Percentiles rank a stretch among this genome's conserved stretches.
Conservation (phyloP, 2,888 invertebrate genomes). For the Brachypalpus laphriformis region DNA sequence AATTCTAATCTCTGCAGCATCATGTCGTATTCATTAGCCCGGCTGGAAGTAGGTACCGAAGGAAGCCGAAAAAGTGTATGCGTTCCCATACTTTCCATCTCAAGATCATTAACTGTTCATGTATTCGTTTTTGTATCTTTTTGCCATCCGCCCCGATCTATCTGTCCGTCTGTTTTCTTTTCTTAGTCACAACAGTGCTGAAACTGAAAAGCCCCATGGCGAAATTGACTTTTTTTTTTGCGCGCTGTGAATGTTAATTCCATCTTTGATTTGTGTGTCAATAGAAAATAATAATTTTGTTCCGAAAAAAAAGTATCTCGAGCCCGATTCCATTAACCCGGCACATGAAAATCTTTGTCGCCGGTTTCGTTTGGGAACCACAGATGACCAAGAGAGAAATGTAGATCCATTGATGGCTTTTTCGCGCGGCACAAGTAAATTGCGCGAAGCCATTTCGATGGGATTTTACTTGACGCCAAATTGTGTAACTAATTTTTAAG, state of each 20-base stretch:
- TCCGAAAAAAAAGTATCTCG: background rate
- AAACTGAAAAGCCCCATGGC: conserved; percentile 52
- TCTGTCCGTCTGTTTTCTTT: conserved; percentile 16
- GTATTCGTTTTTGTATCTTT: conserved; percentile 16
- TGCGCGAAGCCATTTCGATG: conserved; percentile 11
- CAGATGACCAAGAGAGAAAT: conserved; percentile 23
- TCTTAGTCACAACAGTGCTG: conserved; percentile 28
- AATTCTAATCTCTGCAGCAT: conserved; percentile 26
- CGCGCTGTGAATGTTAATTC: conserved; percentile 10
- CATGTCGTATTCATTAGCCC: conserved; percentile 25
- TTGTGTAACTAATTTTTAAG: conserved; percentile 42
- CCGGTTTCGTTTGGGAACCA: conserved; percentile 31
- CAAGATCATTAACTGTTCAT: conserved; percentile 49
- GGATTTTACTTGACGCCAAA: conserved; percentile 20
- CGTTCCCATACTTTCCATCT: conserved; percentile 69
- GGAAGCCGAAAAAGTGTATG: background rate
- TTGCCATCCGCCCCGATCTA: background rate
- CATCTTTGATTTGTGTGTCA: conserved; percentile 63
- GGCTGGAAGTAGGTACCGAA: background rate
- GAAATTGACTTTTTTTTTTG: conserved; percentile 36
- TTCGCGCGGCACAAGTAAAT: conserved; percentile 29
- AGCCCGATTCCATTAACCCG: conserved; percentile 36
- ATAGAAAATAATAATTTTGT: conserved; percentile 59
- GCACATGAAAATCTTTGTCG: conserved; percentile 39
- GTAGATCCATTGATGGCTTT: conserved; percentile 14